These are phyloP conservation scores for Cairina moschata DNA, from an alignment of 2,113 vertebrate genomes.

Conservation along the genomic window DNA sequence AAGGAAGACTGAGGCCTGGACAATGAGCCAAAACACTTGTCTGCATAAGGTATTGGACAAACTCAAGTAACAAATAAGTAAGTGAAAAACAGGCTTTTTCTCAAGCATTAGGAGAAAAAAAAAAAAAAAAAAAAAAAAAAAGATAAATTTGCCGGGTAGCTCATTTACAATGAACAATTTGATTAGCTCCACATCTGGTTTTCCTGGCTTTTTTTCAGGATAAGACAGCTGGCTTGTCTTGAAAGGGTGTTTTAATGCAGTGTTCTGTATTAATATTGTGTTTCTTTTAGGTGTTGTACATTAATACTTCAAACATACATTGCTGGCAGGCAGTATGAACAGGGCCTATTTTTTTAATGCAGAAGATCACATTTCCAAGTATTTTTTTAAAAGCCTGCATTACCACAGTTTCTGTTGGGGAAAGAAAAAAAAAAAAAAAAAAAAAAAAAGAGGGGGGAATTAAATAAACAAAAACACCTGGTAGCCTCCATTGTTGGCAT, in stretches of 20 bases:
- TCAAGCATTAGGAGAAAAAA: background rate
- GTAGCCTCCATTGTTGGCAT: background rate
- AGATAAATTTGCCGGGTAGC: slow-evolving; percentile 13
- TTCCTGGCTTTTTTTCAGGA: slow-evolving; percentile 10
- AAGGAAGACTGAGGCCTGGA: background rate
- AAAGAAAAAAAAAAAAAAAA: background rate
- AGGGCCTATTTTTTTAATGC: slow-evolving; percentile 25
- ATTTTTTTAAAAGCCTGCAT: slow-evolving; percentile 26
- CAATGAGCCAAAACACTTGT: slow-evolving; percentile 6
- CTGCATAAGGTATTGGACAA: background rate
- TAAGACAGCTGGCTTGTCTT: slow-evolving; percentile 50
- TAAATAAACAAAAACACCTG: slow-evolving; percentile 61
- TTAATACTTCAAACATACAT: slow-evolving; percentile 38
- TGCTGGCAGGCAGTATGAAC: slow-evolving; percentile 25
- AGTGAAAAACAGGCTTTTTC: background rate
- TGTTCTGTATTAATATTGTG: slow-evolving; percentile 23
- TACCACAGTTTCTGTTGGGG: slow-evolving; percentile 1
- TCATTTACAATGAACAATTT: slow-evolving; percentile 42
- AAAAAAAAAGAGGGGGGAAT: background rate
- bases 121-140: background rate
- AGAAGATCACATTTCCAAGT: slow-evolving; percentile 45
- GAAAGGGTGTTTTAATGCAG: slow-evolving; percentile 49
- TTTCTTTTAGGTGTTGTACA: slow-evolving; percentile 50
- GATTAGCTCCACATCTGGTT: slow-evolving; percentile 32
- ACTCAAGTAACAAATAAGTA: background rate